Conservation (phyloP, 2,888 invertebrate genomes). For the Dasysyrphus albostriatus region DNA sequence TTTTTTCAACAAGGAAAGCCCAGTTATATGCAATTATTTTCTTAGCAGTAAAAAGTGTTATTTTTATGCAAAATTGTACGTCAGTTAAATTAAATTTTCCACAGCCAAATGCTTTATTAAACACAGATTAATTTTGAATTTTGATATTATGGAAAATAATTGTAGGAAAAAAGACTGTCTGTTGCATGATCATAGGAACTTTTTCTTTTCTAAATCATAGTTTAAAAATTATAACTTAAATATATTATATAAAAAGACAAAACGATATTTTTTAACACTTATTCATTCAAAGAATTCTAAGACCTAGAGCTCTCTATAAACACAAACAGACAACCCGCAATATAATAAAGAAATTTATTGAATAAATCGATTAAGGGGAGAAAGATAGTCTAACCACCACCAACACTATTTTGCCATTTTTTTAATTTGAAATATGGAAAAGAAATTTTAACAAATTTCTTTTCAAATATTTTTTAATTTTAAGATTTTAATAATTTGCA, state of each 20-base stretch:
- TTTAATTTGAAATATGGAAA: neutral
- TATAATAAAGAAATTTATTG: neutral
- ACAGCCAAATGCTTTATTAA: neutral
- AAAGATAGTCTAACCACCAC: neutral
- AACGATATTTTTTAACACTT: neutral
- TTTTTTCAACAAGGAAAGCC: neutral
- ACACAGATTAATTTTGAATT: too few relatives aligned
- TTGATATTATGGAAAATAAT: neutral
- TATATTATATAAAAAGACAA: neutral
- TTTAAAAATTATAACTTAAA: neutral
- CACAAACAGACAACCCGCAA: neutral
- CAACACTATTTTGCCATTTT: neutral
- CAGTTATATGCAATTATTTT: neutral
- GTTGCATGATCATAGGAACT: neutral
- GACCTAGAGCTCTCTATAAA: neutral
- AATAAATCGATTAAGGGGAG: neutral
- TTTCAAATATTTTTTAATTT: too few relatives aligned
- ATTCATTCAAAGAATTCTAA: neutral
- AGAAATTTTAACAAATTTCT: too few relatives aligned
- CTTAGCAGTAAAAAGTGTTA: neutral
- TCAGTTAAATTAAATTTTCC: neutral
- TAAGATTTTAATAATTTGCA: neutral
- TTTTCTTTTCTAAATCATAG: neutral
- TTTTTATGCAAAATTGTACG: neutral
- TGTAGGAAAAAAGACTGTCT: neutral